Percentiles rank a stretch among this genome's conserved stretches.
These are phyloP conservation scores for Penaeus japonicus DNA, from an alignment of 1,140 invertebrate species.

Conservation along the genomic window DNA sequence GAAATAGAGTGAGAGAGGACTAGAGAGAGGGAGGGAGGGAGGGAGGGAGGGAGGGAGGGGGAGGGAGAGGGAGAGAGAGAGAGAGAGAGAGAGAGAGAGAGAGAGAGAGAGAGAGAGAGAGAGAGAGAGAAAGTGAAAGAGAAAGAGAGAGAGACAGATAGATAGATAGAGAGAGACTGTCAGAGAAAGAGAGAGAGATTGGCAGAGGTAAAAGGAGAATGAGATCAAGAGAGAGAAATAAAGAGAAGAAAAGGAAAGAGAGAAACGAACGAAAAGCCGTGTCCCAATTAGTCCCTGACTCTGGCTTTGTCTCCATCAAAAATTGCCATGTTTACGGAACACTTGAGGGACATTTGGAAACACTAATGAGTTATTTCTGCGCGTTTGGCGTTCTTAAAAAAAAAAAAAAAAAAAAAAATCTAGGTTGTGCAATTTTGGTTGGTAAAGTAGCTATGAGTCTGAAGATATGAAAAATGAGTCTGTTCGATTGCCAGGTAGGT, in stretches of 20 bases:
- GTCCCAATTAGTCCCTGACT: too few relatives aligned
- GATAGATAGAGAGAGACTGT: background rate
- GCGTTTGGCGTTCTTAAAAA: too few relatives aligned
- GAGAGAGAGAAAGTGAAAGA: background rate
- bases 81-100: background rate
- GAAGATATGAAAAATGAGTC: too few relatives aligned
- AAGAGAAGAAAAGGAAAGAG: background rate
- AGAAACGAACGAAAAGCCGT: too few relatives aligned
- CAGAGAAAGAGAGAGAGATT: background rate
- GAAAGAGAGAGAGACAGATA: background rate
- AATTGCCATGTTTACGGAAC: too few relatives aligned
- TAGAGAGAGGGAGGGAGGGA: constrained; percentile 59
- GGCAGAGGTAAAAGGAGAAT: background rate
- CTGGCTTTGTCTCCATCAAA: too few relatives aligned
- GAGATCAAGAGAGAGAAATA: background rate
- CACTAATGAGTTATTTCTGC: too few relatives aligned
- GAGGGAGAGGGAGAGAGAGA: background rate
- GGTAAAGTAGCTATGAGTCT: too few relatives aligned
- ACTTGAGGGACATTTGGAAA: too few relatives aligned
- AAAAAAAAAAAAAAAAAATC: too few relatives aligned
- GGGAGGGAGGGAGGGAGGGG: constrained; percentile 33
- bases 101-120: background rate
- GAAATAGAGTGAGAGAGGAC: background rate
- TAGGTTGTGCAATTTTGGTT: too few relatives aligned
- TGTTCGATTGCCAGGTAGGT: too few relatives aligned